Conservation (phyloP, 2,888 invertebrate species). For the Lycia hirtaria region DNA sequence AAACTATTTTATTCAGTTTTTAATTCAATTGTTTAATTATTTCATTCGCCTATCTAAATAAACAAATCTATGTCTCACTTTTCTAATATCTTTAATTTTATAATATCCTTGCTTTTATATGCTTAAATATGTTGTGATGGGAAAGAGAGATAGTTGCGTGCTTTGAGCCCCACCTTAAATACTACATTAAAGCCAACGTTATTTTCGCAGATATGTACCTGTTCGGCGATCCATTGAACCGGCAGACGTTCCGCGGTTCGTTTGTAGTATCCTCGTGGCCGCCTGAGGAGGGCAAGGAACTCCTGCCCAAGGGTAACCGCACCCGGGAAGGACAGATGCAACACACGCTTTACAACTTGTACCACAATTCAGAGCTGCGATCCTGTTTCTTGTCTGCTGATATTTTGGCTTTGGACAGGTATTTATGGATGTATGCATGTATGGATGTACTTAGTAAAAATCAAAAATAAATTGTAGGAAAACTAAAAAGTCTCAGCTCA, state of each 20-base stretch:
- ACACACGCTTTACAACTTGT: slow-evolving; percentile 90
- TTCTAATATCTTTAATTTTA: too few species aligned
- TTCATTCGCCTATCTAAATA: too few species aligned
- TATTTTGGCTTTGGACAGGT: slow-evolving; percentile 94
- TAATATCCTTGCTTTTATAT: too few species aligned
- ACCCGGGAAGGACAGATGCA: slow-evolving; percentile 90
- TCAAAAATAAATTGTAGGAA: not conserved
- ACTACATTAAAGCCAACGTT: too few species aligned
- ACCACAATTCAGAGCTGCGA: slow-evolving; percentile 89
- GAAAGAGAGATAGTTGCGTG: too few species aligned
- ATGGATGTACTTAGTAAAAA: not conserved
- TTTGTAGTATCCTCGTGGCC: slow-evolving; percentile 91
- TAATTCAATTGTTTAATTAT: too few species aligned
- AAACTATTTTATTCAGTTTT: too few species aligned
- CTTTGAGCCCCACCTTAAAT: too few species aligned
- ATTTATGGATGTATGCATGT: slow-evolving; percentile 32
- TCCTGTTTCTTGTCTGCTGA: slow-evolving; percentile 92
- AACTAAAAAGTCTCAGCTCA: not conserved
- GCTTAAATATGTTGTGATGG: too few species aligned
- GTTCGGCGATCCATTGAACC: slow-evolving; percentile 89
- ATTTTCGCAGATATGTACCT: slow-evolving; percentile 89
- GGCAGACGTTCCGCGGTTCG: slow-evolving; percentile 93
- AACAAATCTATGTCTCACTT: too few species aligned
- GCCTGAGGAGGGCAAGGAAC: slow-evolving; percentile 85
- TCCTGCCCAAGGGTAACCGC: slow-evolving; percentile 89